phyloP scores from a whole-genome alignment of 2,113 vertebrate genomes.

The Tylochromis polylepis region DNA sequence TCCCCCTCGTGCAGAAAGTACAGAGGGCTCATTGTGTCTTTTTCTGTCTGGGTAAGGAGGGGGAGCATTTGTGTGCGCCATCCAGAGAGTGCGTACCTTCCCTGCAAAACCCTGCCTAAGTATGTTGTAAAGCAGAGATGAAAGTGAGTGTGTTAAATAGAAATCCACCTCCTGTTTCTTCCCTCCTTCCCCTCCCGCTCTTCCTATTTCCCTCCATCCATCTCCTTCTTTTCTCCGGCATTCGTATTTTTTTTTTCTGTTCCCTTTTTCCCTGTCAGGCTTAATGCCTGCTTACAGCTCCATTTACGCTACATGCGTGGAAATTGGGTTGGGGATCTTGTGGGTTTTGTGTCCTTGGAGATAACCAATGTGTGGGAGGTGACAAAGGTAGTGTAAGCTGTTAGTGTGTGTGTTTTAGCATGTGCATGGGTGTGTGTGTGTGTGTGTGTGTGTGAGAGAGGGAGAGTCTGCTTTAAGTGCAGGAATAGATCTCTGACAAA shows the following conservation, averaged over 20 bases:
- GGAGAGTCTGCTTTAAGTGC: conserved; percentile 58
- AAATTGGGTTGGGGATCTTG: conserved; percentile 70
- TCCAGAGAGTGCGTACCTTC: conserved; percentile 22
- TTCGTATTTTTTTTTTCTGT: conserved; percentile 40
- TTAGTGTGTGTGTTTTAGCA: conserved; percentile 1
- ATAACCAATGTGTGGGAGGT: conserved; percentile 74
- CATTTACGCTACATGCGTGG: conserved; percentile 68
- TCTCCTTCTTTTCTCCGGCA: conserved; percentile 37
- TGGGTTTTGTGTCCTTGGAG: conserved; percentile 73
- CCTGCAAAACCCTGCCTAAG: conserved; percentile 32
- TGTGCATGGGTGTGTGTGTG: neutral
- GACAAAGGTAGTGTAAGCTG: conserved; percentile 72
- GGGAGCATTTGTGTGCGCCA: conserved; percentile 18
- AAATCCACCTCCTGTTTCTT: conserved; percentile 52
- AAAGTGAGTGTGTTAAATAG: conserved; percentile 60
- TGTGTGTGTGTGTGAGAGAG: neutral
- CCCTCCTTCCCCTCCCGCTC: conserved; percentile 16
- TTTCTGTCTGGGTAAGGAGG: conserved; percentile 32
- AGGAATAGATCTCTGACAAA: conserved; percentile 71
- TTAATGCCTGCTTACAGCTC: conserved; percentile 70
- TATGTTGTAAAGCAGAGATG: conserved; percentile 62
- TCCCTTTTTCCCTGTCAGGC: conserved; percentile 56
- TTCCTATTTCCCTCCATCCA: conserved; percentile 26
- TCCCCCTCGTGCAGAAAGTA: conserved; percentile 48
- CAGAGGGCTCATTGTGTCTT: conserved; percentile 64